Evolutionary conservation across 2,888 invertebrate genomes (phyloP), one percentile per base, ranked within the genome.

Genomic region (Microdon myrmicae): DNA sequence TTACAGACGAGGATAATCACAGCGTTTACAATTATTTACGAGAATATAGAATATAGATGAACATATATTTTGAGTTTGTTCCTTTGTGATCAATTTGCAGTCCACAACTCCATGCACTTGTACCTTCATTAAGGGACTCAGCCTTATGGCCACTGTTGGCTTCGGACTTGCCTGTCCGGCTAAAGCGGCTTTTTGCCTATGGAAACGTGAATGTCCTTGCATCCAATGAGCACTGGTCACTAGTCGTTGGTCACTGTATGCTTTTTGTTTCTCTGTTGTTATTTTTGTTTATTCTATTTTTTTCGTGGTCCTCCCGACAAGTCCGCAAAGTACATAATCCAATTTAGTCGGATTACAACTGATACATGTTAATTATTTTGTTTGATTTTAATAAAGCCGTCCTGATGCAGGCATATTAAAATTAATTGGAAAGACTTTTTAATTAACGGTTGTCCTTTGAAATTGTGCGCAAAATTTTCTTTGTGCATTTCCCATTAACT

Each of bases 331-430:
- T 58, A 51, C 64, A 58, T 64, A 64, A 64, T 64, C 64, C 64
- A 64, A 64, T 64, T 64, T 51, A 51, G 58, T 58, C 19, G 41
- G 64, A 64, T 64, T 64, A 64, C 56, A 64, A 64, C 37, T 64
- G 64, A 58, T 47, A 41, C 64, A 64, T 58, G 56, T 64, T 64
- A 64, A 64, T 64, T 64, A 41, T 47, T 39, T 41, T 45, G 49
- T 47, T 51, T 37, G 51, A 7, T 47, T 45, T 56, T 58, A 56
- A 56, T 61, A 35, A 56, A 61, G 55, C 49, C 17, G 4, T 9
- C 22, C 48, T 31, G 56, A 26, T 58, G n/a, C 58, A 47, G 9
- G n/a, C 8, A 16, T 20, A 16, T 45, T 25, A 13, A 38, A n/a
- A 34, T 45, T 58, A 58, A 58, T 51, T 58, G 51, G 39, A 38